Evolutionary conservation across 2,113 vertebrate species (phyloP).

Genomic region (Lepus americanus): DNA sequence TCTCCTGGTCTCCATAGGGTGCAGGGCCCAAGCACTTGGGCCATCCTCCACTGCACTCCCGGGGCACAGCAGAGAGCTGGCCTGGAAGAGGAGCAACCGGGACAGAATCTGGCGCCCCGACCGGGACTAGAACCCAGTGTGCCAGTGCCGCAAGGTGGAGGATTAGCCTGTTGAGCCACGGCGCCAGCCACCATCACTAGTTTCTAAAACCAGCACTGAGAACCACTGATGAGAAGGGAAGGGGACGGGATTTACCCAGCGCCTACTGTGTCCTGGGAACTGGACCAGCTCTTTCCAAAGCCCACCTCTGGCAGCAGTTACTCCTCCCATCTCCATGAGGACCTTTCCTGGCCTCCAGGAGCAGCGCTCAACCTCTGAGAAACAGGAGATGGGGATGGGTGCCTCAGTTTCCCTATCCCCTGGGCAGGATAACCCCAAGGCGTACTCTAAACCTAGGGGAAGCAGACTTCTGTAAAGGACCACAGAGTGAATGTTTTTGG

Average conservation of each 20-base stretch:
- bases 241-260: neutral
- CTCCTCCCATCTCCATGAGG: neutral
- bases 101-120: too few species aligned
- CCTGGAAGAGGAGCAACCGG: too few species aligned
- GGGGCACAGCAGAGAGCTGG: too few species aligned
- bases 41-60: too few species aligned
- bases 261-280: neutral
- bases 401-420: neutral
- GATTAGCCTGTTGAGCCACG: too few species aligned
- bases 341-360: neutral
- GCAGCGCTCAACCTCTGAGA: neutral
- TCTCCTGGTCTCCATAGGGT: too few species aligned
- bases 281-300: neutral
- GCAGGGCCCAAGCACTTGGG: too few species aligned
- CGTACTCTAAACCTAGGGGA: neutral
- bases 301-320: accelerated
- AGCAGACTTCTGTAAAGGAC: neutral
- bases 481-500: neutral
- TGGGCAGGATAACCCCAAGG: neutral
- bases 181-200: too few species aligned
- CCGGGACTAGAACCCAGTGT: too few species aligned
- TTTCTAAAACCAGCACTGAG: neutral
- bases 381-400: neutral
- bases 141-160: too few species aligned
- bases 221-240: neutral